Conservation (phyloP, 2,113 vertebrate species). For the Psilopsiagon aymara region DNA sequence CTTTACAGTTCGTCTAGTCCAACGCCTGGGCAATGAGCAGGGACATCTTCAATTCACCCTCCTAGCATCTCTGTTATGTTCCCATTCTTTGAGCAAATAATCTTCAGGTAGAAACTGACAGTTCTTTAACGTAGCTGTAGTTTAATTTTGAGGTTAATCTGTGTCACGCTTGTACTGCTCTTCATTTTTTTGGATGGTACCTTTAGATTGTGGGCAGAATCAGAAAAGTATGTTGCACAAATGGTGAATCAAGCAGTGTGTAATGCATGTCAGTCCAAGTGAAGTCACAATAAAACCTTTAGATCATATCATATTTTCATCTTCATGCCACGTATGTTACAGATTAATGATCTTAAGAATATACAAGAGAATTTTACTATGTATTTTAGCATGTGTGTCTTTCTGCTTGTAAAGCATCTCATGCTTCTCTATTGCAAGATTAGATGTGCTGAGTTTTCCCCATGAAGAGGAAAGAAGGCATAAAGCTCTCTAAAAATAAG, state of each 20-base stretch:
- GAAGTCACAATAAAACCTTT: conserved; percentile 17
- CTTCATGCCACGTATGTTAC: not conserved
- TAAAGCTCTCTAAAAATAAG: conserved; percentile 17
- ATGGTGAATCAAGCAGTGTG: not conserved
- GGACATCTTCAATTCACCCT: not conserved
- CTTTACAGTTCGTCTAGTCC: not conserved
- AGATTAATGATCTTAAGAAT: not conserved
- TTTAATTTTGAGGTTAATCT: conserved; percentile 34
- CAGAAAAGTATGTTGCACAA: not conserved
- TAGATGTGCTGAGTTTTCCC: not conserved
- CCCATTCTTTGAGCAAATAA: not conserved
- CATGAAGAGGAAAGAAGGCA: not conserved
- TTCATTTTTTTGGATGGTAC: not conserved
- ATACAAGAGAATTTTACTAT: not conserved
- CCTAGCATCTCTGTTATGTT: not conserved
- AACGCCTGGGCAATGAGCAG: not conserved
- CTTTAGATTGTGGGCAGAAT: not conserved
- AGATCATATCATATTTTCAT: not conserved
- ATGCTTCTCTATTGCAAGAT: not conserved
- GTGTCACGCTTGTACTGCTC: not conserved
- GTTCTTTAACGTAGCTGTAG: not conserved
- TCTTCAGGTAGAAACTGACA: not conserved
- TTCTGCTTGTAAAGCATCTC: not conserved
- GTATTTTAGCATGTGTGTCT: not conserved
- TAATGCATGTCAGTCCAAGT: not conserved